Conservation (phyloP, 2,888 invertebrate genomes). For the Cheilosia vulpina region DNA sequence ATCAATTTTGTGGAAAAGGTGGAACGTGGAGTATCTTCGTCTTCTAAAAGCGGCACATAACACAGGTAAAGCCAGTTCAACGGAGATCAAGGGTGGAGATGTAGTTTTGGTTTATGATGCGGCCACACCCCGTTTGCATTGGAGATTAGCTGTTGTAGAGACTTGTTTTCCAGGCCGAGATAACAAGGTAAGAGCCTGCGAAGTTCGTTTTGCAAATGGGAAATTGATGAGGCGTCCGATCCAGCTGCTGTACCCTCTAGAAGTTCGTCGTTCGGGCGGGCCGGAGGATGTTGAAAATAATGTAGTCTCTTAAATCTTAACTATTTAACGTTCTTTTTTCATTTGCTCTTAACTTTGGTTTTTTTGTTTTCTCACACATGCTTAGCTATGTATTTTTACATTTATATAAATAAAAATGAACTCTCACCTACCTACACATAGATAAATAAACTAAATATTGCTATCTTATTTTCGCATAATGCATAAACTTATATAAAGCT, state of each 20-base stretch:
- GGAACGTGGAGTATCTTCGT: slow-evolving; percentile 39
- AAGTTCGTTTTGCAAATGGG: slow-evolving; percentile 37
- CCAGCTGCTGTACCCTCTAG: slow-evolving; percentile 40
- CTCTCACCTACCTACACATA: too few species aligned
- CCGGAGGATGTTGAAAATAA: slow-evolving; percentile 47
- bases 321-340: too few species aligned
- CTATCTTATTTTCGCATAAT: too few species aligned
- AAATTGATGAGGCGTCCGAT: slow-evolving; percentile 30
- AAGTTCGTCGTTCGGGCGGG: slow-evolving; percentile 29
- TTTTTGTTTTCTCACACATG: too few species aligned
- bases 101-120: slow-evolving; percentile 58
- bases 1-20: slow-evolving; percentile 43
- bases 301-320: too few species aligned
- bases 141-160: slow-evolving; percentile 40
- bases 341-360: too few species aligned
- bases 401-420: too few species aligned
- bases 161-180: slow-evolving; percentile 42
- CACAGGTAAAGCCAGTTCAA: neutral
- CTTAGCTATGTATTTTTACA: too few species aligned
- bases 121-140: slow-evolving; percentile 40
- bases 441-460: too few species aligned
- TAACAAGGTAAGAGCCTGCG: slow-evolving; percentile 41
- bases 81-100: slow-evolving; percentile 35
- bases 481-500: too few species aligned
- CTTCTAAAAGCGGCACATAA: slow-evolving; percentile 26